Conservation (phyloP, 2,113 vertebrate genomes). For the Cheilinus undulatus region DNA sequence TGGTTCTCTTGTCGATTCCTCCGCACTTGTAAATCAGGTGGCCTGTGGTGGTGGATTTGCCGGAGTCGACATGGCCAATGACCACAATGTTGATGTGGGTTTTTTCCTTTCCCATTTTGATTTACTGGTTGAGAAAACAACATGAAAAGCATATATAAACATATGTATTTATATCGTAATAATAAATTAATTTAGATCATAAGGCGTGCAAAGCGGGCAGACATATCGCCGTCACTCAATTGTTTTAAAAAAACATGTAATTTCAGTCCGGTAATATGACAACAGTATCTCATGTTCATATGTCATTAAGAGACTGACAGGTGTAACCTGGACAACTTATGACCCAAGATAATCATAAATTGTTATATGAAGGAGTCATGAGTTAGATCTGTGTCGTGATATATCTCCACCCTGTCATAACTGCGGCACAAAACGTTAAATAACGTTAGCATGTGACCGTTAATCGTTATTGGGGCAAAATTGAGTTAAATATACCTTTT, state of each 20-base stretch:
- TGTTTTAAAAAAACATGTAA: too few species aligned
- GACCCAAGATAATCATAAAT: too few species aligned
- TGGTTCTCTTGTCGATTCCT: constrained; percentile 86
- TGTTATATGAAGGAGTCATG: not conserved
- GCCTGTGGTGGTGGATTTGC: constrained; percentile 85
- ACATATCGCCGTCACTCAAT: too few species aligned
- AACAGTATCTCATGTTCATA: too few species aligned
- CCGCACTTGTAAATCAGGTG: constrained; percentile 87
- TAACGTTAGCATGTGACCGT: not conserved
- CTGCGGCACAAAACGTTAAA: not conserved
- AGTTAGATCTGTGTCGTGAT: not conserved
- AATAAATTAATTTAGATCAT: too few species aligned
- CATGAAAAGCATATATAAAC: not conserved
- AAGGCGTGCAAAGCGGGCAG: too few species aligned
- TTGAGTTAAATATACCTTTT: too few species aligned
- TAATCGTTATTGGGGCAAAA: not conserved
- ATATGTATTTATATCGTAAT: too few species aligned
- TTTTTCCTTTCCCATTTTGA: constrained; percentile 82
- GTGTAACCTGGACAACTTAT: too few species aligned
- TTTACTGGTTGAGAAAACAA: constrained; percentile 49
- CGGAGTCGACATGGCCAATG: constrained; percentile 87
- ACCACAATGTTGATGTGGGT: constrained; percentile 87
- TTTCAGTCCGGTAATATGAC: too few species aligned
- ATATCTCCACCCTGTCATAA: not conserved
- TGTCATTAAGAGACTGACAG: too few species aligned